These are phyloP conservation scores for Lysiphlebus fabarum DNA, from an alignment of 1,140 invertebrate genomes.

Conservation along the genomic window DNA sequence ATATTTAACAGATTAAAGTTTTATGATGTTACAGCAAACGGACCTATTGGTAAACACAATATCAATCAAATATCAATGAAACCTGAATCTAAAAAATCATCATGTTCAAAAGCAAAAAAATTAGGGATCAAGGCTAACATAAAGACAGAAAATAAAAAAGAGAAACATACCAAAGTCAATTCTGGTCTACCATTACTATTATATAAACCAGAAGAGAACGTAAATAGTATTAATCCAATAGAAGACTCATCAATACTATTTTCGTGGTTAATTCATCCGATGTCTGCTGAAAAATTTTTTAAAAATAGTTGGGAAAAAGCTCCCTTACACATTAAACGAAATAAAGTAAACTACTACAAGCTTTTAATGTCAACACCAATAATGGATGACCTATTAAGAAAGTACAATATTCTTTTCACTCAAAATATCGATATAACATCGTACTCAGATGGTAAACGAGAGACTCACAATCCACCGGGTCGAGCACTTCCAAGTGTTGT, in stretches of 20 bases:
- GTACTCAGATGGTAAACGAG: slow-evolving; percentile 73
- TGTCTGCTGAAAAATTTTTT: slow-evolving; percentile 31
- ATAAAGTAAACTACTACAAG: slow-evolving; percentile 66
- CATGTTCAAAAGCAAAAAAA: no score
- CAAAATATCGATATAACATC: slow-evolving; percentile 90
- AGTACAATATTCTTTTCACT: slow-evolving; percentile 73
- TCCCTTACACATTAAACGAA: slow-evolving; percentile 71
- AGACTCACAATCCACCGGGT: slow-evolving; percentile 85
- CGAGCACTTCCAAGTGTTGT: slow-evolving; percentile 73
- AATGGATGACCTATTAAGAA: slow-evolving; percentile 75
- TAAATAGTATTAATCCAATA: slow-evolving; percentile 20
- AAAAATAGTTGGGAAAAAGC: slow-evolving; percentile 74
- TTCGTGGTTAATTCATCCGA: slow-evolving; percentile 13
- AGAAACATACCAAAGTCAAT: no score
- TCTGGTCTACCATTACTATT: no score
- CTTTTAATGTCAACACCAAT: slow-evolving; percentile 71
- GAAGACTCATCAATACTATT: slow-evolving; percentile 10
- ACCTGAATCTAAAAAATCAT: no score
- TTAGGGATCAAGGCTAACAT: no score
- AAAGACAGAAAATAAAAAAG: no score
- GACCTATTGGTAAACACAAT: no score
- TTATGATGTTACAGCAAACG: no score
- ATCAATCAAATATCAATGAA: no score
- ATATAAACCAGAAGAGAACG: slow-evolving; percentile 1
- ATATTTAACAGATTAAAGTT: no score